These are phyloP conservation scores for Dryobota labecula DNA, from an alignment of 2,888 invertebrate genomes.

Conservation along the genomic window DNA sequence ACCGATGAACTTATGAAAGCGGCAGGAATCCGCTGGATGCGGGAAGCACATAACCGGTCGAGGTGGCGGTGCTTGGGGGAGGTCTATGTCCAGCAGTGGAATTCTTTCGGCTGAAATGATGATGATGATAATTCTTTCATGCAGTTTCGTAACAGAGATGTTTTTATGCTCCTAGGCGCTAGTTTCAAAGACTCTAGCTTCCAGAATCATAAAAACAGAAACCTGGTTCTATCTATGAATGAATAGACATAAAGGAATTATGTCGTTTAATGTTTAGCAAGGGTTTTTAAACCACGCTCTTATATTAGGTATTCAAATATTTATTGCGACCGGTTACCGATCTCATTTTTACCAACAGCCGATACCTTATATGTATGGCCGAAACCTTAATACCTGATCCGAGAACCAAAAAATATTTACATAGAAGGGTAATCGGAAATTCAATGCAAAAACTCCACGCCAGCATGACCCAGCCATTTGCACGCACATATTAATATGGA, in stretches of 20 bases:
- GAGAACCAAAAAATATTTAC: neutral
- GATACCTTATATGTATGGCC: no score
- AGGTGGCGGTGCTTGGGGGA: no score
- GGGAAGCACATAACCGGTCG: no score
- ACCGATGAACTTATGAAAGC: no score
- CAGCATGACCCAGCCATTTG: conserved; percentile 46
- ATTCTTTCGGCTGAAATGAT: no score
- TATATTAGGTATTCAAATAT: conserved; percentile 2
- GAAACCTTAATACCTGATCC: no score
- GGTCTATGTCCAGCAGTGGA: no score
- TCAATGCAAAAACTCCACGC: conserved; percentile 29
- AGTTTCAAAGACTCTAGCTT: neutral
- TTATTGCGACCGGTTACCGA: neutral
- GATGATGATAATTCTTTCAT: no score
- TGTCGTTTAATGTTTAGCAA: neutral
- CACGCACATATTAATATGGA: conserved; percentile 28
- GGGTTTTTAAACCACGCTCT: neutral
- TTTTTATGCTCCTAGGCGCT: no score
- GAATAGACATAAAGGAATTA: neutral
- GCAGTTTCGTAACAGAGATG: neutral
- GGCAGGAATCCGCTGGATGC: no score
- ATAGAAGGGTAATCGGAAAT: conserved; percentile 15
- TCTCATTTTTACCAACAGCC: no score
- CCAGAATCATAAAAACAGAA: neutral
- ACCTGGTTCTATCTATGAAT: neutral